Conservation (phyloP, 2,113 vertebrate genomes). For the Alligator mississippiensis region DNA sequence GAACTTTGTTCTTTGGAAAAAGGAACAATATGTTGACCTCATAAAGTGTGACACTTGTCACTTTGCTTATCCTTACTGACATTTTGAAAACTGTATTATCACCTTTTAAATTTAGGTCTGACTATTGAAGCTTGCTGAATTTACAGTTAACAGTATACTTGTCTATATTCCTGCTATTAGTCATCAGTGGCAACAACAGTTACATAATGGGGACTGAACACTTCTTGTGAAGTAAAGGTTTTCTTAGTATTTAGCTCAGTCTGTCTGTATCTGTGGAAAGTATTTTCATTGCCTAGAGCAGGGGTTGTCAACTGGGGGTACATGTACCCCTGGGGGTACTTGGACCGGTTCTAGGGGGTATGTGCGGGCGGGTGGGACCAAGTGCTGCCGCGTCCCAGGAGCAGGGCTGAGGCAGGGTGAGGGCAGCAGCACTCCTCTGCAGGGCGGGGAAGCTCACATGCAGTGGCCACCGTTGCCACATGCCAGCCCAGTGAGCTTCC, state of each 20-base stretch:
- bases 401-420: too few species aligned
- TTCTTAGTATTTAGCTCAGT: not conserved
- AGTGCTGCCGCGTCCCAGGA: too few species aligned
- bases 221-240: conserved; percentile 21
- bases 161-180: not conserved
- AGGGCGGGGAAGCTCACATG: too few species aligned
- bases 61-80: not conserved
- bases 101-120: not conserved
- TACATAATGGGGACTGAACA: conserved; percentile 9
- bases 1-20: not conserved
- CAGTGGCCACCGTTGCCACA: too few species aligned
- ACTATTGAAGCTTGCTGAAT: not conserved
- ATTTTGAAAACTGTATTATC: not conserved
- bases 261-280: not conserved
- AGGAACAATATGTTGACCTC: not conserved
- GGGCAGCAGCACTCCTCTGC: too few species aligned
- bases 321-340: too few species aligned
- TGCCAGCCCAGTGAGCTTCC: too few species aligned
- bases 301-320: too few species aligned
- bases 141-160: not conserved
- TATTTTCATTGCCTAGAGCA: not conserved
- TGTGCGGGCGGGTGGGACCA: too few species aligned
- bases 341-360: too few species aligned
- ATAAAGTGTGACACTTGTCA: not conserved
- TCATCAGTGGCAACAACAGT: not conserved